Evolutionary conservation across 2,797 vertebrate species (phyloP).

Genomic region (Pseudocheirus occidentalis): DNA sequence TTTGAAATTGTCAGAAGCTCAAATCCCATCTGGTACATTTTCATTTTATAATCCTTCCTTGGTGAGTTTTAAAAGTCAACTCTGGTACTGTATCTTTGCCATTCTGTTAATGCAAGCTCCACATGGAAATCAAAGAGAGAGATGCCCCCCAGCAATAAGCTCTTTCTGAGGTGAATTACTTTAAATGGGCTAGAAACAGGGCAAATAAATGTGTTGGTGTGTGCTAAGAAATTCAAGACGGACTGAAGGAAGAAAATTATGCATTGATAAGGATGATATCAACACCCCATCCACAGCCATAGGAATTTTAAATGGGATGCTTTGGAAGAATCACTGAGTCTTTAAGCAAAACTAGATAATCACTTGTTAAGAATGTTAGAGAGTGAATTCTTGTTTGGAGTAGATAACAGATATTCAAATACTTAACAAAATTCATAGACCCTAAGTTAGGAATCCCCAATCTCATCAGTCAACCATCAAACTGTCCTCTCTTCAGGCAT

Average conservation of each 20-base stretch:
- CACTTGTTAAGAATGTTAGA: neutral
- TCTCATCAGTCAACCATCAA: neutral
- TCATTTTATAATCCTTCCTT: conserved; percentile 65
- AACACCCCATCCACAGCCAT: conserved; percentile 54
- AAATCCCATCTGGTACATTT: conserved; percentile 69
- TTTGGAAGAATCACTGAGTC: neutral
- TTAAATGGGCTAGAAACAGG: conserved; percentile 52
- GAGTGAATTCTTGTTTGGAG: neutral
- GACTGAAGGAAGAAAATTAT: conserved; percentile 39
- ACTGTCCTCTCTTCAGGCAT: neutral
- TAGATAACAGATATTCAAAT: neutral
- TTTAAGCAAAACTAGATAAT: neutral
- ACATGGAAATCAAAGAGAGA: conserved; percentile 61
- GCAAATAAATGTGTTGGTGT: neutral
- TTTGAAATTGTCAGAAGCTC: conserved; percentile 69
- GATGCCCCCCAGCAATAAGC: conserved; percentile 44
- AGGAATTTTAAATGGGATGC: conserved; percentile 1
- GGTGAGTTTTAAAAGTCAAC: conserved; percentile 64
- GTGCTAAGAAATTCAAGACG: conserved; percentile 43
- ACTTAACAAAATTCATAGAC: neutral
- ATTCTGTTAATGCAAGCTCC: conserved; percentile 59
- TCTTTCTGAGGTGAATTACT: conserved; percentile 58
- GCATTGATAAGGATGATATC: conserved; percentile 58
- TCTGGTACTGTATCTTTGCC: conserved; percentile 55
- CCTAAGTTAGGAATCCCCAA: neutral